Conservation (phyloP, 2,797 vertebrate species). For the Nannoperca obscura region DNA sequence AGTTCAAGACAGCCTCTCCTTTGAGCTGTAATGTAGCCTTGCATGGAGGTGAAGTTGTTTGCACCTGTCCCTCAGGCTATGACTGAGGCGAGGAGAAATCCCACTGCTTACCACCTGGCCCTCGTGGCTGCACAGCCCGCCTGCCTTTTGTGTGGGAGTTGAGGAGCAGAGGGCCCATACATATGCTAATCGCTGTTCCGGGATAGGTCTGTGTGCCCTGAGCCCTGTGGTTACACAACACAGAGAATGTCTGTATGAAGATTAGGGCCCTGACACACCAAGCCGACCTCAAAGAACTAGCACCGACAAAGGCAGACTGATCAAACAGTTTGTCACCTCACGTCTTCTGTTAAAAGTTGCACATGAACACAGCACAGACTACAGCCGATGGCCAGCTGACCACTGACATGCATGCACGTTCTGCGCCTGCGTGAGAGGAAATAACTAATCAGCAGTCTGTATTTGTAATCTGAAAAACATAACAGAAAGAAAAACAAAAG, state of each 20-base stretch:
- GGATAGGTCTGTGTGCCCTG: conserved; percentile 70
- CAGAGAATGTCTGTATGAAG: conserved; percentile 80
- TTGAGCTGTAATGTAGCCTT: conserved; percentile 74
- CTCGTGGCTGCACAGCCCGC: conserved; percentile 76
- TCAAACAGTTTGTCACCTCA: conserved; percentile 61
- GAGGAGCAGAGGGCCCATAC: conserved; percentile 85
- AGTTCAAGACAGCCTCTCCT: conserved; percentile 73
- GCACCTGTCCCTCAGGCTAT: conserved; percentile 81
- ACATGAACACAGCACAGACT: conserved; percentile 19
- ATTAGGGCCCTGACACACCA: conserved; percentile 72
- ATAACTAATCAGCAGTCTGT: conserved; percentile 26
- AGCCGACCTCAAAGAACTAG: conserved; percentile 61
- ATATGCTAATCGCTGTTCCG: conserved; percentile 85
- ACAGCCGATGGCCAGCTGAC: conserved; percentile 28
- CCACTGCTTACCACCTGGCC: conserved; percentile 86
- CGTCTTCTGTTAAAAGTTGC: conserved; percentile 50
- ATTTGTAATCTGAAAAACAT: conserved; percentile 34
- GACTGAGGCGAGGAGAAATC: conserved; percentile 76
- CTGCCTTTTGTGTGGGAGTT: conserved; percentile 82
- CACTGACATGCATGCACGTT: not conserved
- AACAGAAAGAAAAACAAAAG: conserved; percentile 4
- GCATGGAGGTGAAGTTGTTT: conserved; percentile 83
- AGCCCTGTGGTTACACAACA: conserved; percentile 76
- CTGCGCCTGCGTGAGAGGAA: conserved; percentile 18
- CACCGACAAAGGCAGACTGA: conserved; percentile 62